Evolutionary conservation across 1,140 invertebrate species (phyloP).

Genomic region (Caenorhabditis remanei): DNA sequence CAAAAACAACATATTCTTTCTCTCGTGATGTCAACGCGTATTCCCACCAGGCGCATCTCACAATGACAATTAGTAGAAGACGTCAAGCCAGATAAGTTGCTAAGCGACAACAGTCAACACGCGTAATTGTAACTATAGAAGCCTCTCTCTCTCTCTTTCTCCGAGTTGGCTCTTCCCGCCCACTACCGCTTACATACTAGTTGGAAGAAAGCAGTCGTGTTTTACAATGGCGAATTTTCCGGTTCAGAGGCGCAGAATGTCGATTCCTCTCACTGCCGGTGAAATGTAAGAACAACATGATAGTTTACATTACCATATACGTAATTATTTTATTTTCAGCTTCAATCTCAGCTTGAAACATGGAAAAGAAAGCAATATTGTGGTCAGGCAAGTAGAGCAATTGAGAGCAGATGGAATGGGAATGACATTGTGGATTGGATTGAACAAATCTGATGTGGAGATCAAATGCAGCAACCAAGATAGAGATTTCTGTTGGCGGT

Average conservation of each 20-base stretch:
- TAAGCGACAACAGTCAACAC: not conserved
- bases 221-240: too few species aligned
- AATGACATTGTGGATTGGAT: not conserved
- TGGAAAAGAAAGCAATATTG: not conserved
- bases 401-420: not conserved
- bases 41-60: not conserved
- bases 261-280: not conserved
- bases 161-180: not conserved
- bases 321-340: not conserved
- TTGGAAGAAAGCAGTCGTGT: not conserved
- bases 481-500: not conserved
- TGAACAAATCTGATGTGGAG: not conserved
- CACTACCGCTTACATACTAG: too few species aligned
- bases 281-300: not conserved
- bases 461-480: not conserved
- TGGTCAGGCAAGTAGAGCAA: not conserved
- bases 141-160: not conserved
- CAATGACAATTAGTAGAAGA: not conserved
- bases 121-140: slow-evolving; percentile 33
- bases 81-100: not conserved
- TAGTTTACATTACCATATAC: not conserved
- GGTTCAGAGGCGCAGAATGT: not conserved
- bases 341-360: not conserved
- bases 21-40: not conserved
- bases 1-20: too few species aligned